These are phyloP conservation scores for Nannobrachium achirus DNA, from an alignment of 2,113 vertebrate genomes.

Conservation along the genomic window DNA sequence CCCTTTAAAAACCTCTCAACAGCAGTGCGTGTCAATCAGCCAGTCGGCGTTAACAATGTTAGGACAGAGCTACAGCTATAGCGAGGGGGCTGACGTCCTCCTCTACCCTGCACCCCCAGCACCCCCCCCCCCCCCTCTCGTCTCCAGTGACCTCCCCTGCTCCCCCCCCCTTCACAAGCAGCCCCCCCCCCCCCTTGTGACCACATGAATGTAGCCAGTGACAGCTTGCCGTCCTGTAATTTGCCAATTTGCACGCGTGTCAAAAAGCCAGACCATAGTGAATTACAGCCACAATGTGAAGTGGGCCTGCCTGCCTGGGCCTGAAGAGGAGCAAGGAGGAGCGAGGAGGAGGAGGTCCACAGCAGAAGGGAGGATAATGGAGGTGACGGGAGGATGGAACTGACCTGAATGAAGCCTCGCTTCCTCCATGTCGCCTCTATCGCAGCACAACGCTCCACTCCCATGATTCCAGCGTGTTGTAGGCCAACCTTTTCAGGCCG, in stretches of 20 bases:
- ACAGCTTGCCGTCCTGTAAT: conserved; percentile 76
- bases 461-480: conserved; percentile 42
- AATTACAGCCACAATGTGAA: conserved; percentile 78
- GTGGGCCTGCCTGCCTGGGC: conserved; percentile 75
- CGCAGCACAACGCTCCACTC: conserved; percentile 38
- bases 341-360: conserved; percentile 64
- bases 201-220: conserved; percentile 76
- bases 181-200: conserved; percentile 64
- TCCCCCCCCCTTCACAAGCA: conserved; percentile 52
- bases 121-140: conserved; percentile 61
- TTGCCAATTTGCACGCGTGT: conserved; percentile 86
- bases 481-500: conserved; percentile 29
- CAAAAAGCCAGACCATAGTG: conserved; percentile 72
- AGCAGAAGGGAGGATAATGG: conserved; percentile 65
- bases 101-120: conserved; percentile 57
- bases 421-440: conserved; percentile 46
- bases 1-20: conserved; percentile 9
- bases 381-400: conserved; percentile 65
- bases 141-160: conserved; percentile 12
- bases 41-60: conserved; percentile 69
- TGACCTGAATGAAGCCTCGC: conserved; percentile 61
- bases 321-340: conserved; percentile 63
- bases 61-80: conserved; percentile 49
- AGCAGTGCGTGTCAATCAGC: conserved; percentile 74
- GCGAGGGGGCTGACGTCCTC: conserved; percentile 62